Evolutionary conservation across 2,888 invertebrate genomes (phyloP), one percentile per base, ranked within the genome.

Genomic region (Sympetrum striolatum): DNA sequence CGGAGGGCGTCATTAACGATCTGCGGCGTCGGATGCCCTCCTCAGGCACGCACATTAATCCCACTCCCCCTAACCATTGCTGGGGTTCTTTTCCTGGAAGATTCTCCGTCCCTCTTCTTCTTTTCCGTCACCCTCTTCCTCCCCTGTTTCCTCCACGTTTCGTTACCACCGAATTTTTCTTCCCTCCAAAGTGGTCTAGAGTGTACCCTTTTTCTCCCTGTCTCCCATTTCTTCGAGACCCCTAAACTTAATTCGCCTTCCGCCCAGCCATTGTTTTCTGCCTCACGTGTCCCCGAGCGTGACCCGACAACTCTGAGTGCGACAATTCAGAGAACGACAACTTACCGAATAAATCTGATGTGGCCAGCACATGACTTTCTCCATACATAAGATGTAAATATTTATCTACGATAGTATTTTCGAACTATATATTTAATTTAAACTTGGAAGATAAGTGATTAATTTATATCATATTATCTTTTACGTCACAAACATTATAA

Each of bases 161-260:
- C 73, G 73, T 73, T 31, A 31, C 31, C 73, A 2, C 31, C 73
- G 73, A 73, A 31, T 25, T 73, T 73, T 73, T 73, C 31, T 8
- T 64, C 64, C 64, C 22, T 25, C 60, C n/a, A n/a, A 8, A 18
- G 60, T n/a, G 60, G 18, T 64, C 25, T 64, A 22, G 8, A 60
- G 44, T 25, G 60, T n/a, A 14, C 64, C 73, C 25, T 25, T 73
- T 31, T n/a, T 31, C n/a, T 31, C 5, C 31, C 14, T 25, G 5
- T 73, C 3, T 31, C 31, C 25, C 73, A 18, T 31, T 31, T 31
- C 31, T 12, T 31, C 73, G 73, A 14, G 31, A 22, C 35, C 64
- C 86, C 60, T 35, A 37, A 86, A 86, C 86, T 60, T 64, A 86
- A 86, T 86, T 86, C 86, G 37, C 86, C 35, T 86, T 86, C 60